phyloP scores from a whole-genome alignment of 2,797 vertebrate species.

The Enteromius radiatus region DNA sequence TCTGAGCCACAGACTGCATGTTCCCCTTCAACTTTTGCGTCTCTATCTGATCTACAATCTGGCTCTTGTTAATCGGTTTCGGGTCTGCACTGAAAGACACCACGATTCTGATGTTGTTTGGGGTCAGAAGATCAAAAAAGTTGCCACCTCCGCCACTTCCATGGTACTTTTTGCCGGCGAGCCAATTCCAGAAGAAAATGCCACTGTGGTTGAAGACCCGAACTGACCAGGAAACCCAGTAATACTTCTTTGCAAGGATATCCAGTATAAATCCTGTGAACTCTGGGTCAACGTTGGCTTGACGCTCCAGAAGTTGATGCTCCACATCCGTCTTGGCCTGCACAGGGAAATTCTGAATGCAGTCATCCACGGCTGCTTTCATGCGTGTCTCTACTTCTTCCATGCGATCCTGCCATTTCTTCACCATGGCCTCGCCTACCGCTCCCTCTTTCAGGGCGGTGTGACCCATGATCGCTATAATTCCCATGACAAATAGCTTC shows the following conservation, averaged over 20 bases:
- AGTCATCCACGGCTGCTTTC: slow-evolving; percentile 82
- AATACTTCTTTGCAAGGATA: slow-evolving; percentile 76
- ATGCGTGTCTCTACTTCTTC: slow-evolving; percentile 79
- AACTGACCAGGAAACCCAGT: slow-evolving; percentile 84
- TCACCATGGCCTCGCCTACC: slow-evolving; percentile 72
- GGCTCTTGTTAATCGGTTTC: slow-evolving; percentile 72
- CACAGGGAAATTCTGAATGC: slow-evolving; percentile 74
- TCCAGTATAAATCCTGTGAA: slow-evolving; percentile 73
- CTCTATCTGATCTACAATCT: slow-evolving; percentile 76
- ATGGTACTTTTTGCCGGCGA: slow-evolving; percentile 79
- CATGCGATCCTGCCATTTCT: slow-evolving; percentile 80
- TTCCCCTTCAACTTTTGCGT: slow-evolving; percentile 74
- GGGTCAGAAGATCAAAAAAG: slow-evolving; percentile 78
- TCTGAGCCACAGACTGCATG: slow-evolving; percentile 76
- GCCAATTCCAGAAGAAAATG: slow-evolving; percentile 81
- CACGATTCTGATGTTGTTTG: slow-evolving; percentile 76
- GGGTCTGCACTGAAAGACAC: slow-evolving; percentile 78
- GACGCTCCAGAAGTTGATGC: slow-evolving; percentile 65
- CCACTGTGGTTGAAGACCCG: slow-evolving; percentile 72
- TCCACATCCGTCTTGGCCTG: slow-evolving; percentile 80
- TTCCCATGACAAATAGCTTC: slow-evolving; percentile 81
- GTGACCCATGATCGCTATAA: slow-evolving; percentile 80
- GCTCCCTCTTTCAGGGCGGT: slow-evolving; percentile 75
- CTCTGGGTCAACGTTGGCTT: slow-evolving; percentile 59
- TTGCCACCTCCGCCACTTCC: slow-evolving; percentile 72